A percentile compares a stretch with the other conserved stretches of the same genome.
Conservation (phyloP, 1,140 invertebrate species). For the Tetramorium alpestre region DNA sequence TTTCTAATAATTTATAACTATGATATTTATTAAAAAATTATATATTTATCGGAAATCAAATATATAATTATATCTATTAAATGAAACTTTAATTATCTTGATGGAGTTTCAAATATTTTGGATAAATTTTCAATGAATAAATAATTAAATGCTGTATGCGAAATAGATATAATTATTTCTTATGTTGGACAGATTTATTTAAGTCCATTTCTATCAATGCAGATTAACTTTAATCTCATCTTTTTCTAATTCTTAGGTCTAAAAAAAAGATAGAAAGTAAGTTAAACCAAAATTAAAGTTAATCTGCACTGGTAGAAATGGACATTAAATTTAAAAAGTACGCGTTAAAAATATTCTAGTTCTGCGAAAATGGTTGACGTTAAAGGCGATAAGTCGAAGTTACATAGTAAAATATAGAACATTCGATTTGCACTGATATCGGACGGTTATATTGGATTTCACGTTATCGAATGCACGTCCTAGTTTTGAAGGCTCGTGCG, state of each 20-base stretch:
- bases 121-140: neutral
- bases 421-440: neutral
- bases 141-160: neutral
- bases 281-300: too few relatives aligned
- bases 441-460: neutral
- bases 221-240: too few relatives aligned
- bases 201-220: too few relatives aligned
- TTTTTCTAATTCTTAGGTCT: too few relatives aligned
- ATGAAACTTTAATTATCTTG: too few relatives aligned
- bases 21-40: neutral
- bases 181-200: neutral
- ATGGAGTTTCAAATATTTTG: neutral
- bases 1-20: neutral
- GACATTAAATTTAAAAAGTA: too few relatives aligned
- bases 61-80: too few relatives aligned
- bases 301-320: too few relatives aligned
- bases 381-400: constrained; percentile 13
- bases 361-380: neutral
- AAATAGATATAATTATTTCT: neutral
- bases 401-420: neutral
- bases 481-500: neutral
- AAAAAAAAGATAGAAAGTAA: too few relatives aligned
- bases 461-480: neutral
- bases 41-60: too few relatives aligned
- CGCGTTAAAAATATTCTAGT: neutral